Conservation (phyloP, 2,888 invertebrate species). For the Catocala fraxini region DNA sequence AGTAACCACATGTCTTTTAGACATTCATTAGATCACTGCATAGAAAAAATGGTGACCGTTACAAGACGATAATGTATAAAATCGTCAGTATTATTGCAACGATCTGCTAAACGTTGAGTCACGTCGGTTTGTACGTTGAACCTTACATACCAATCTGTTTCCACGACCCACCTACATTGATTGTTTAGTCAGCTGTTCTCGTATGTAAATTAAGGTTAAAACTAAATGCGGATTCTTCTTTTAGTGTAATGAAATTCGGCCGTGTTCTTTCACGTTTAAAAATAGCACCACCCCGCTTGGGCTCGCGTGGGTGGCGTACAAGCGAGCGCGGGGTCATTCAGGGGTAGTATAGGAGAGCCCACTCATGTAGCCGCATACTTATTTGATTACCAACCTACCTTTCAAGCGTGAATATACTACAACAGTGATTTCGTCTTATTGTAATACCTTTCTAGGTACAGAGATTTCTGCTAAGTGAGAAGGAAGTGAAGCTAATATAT, state of each 20-base stretch:
- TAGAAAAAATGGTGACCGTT: slow-evolving; percentile 9
- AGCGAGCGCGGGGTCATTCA: slow-evolving; percentile 4
- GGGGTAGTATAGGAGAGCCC: not conserved
- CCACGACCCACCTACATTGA: slow-evolving; percentile 17
- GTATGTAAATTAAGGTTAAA: slow-evolving; percentile 23
- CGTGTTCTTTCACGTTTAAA: slow-evolving; percentile 10
- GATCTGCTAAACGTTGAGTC: slow-evolving; percentile 22
- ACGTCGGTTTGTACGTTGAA: slow-evolving; percentile 29
- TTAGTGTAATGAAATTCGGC: slow-evolving; percentile 13
- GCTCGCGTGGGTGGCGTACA: not conserved
- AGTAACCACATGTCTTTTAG: not conserved
- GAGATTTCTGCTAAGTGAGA: too few species aligned
- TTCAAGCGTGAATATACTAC: too few species aligned
- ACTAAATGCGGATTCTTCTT: slow-evolving; percentile 9
- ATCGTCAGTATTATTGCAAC: slow-evolving; percentile 5
- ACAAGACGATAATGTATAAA: slow-evolving; percentile 5
- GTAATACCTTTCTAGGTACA: too few species aligned
- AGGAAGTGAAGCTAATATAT: too few species aligned
- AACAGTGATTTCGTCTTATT: too few species aligned
- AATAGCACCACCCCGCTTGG: slow-evolving; percentile 11
- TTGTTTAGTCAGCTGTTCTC: slow-evolving; percentile 31
- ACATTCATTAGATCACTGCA: not conserved
- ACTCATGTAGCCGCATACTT: not conserved
- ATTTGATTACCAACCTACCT: too few species aligned
- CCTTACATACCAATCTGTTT: slow-evolving; percentile 11